phyloP scores from a whole-genome alignment of 2,797 vertebrate species.

The Parauchenoglanis punctatus region DNA sequence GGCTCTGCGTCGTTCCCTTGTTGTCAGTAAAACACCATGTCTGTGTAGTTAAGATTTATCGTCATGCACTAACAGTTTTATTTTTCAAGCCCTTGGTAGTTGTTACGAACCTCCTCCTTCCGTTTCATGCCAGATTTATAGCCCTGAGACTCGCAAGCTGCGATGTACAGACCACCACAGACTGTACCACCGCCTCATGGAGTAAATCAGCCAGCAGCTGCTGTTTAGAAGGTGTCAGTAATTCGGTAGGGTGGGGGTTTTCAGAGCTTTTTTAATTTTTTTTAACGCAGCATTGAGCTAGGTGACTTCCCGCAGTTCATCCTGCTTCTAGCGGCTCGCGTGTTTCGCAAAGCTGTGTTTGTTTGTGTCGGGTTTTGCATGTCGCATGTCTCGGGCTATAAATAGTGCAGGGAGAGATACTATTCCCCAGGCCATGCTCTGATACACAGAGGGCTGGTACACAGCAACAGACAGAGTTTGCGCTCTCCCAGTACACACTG shows the following conservation, averaged over 20 bases:
- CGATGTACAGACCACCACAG: neutral
- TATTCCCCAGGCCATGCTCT: constrained; percentile 40
- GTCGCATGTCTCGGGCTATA: constrained; percentile 71
- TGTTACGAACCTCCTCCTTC: neutral
- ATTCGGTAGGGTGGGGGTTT: neutral
- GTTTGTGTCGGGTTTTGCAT: constrained; percentile 57
- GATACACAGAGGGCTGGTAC: constrained; percentile 45
- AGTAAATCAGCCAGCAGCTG: neutral
- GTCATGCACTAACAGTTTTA: neutral
- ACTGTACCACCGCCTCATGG: neutral
- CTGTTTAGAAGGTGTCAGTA: neutral
- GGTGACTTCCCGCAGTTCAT: neutral
- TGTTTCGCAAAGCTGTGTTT: constrained; percentile 70
- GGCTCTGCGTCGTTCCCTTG: neutral
- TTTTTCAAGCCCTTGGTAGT: neutral
- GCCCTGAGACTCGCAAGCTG: neutral
- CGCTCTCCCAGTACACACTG: constrained; percentile 25
- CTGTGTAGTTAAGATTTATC: too few species aligned
- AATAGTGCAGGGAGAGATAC: constrained; percentile 65
- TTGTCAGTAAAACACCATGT: neutral
- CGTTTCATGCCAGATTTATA: neutral
- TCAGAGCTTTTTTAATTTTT: neutral
- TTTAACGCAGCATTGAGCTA: neutral
- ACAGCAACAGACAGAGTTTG: constrained; percentile 42
- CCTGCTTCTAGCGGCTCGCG: too few species aligned